Evolutionary conservation across 2,888 invertebrate genomes (phyloP), one percentile per base, ranked within the genome.

Genomic region (Trichopoda pennipes): DNA sequence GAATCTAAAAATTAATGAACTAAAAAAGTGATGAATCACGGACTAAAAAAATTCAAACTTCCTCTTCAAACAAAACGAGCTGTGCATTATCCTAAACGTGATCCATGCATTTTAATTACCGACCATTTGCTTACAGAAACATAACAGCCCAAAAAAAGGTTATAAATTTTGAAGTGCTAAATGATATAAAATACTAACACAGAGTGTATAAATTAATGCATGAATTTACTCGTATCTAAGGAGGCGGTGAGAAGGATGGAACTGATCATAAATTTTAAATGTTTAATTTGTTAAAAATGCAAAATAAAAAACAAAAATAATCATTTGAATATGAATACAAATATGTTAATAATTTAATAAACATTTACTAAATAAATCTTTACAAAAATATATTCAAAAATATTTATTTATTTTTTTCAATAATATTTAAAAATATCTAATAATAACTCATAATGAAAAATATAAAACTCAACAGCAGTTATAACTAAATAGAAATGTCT

Each of bases 271-370:
- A 47, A 69, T 61, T 35, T 49, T 23, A 38, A 64, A 70, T 70
- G 42, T 58, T 60, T 55, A 56, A 70, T 70, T 64, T 69, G 49
- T 64, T 64, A 51, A 9, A 70, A 64, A 77, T 17, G 23, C 23
- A 16, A 28, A 47, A 55, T 2, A 35, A 7, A 2, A 17, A 32
- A 47, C 14, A 53, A 21, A 23, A 28, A 64, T 17, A 32, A 28
- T 61, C 14, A 55, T 32, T 60, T 44, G 7, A n/a, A 44, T 28
- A 47, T 49, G 9, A 49, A 8, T 47, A 42, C 38, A 66, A 55
- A 61, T 75, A 66, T 74, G 66, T 51, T 56, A 78, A 82, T 44
- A 72, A 61, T 56, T 47, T 19, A 44, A 17, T 17, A 63, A 47
- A 53, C 55, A 60, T 76, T 53, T 76, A 14, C 35, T 51, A 7